Conservation (phyloP, 1,140 invertebrate genomes). For the Hycleus phaleratus region DNA sequence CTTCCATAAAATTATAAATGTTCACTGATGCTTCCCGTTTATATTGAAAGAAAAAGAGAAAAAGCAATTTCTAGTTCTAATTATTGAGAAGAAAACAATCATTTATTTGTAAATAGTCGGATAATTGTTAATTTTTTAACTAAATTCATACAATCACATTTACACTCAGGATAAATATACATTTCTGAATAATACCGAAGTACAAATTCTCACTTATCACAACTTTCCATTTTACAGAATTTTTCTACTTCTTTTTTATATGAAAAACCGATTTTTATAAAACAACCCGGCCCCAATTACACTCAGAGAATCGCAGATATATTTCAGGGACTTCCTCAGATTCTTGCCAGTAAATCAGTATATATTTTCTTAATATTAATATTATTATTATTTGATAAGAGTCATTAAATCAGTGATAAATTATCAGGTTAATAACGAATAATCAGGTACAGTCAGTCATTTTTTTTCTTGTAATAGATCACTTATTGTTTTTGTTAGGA, state of each 20-base stretch:
- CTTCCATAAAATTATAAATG: conserved; percentile 27
- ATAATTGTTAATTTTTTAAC: no score
- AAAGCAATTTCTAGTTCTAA: conserved; percentile 32
- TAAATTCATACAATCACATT: no score
- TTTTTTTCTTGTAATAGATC: background rate
- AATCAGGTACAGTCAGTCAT: conserved; percentile 22
- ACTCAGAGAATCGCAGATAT: no score
- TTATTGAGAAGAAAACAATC: conserved; percentile 22
- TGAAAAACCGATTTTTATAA: conserved; percentile 10
- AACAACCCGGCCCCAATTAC: no score
- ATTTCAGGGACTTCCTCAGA: conserved; percentile 22
- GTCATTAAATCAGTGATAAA: conserved; percentile 26
- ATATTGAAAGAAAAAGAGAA: background rate
- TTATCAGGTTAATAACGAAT: conserved; percentile 27
- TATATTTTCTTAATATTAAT: conserved; percentile 5
- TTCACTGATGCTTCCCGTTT: conserved; percentile 31
- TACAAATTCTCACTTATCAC: conserved; percentile 31
- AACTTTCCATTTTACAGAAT: background rate
- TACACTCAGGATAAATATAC: conserved; percentile 24
- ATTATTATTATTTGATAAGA: conserved; percentile 9
- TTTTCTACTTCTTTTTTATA: conserved; percentile 4
- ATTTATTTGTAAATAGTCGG: conserved; percentile 12
- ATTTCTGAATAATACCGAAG: conserved; percentile 23
- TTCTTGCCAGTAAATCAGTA: conserved; percentile 23
- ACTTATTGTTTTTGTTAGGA: background rate